These are phyloP conservation scores for Solea solea DNA, from an alignment of 2,113 vertebrate genomes.

Conservation along the genomic window DNA sequence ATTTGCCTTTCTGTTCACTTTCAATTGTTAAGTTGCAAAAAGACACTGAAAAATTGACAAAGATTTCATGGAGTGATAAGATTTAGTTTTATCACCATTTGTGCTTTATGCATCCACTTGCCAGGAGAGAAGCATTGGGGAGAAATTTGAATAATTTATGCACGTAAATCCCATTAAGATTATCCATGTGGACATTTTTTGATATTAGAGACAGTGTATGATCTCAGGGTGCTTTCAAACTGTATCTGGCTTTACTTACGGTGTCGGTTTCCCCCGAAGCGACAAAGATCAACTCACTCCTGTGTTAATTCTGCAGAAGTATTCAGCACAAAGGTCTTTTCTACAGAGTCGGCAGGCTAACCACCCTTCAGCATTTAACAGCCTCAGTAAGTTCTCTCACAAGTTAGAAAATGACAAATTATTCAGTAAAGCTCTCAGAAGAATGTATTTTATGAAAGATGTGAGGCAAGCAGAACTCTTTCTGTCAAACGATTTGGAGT, in stretches of 20 bases:
- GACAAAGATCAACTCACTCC: slow-evolving; percentile 75
- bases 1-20: slow-evolving; percentile 24
- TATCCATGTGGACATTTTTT: slow-evolving; percentile 77
- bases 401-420: slow-evolving; percentile 48
- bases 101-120: slow-evolving; percentile 41
- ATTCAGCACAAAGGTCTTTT: slow-evolving; percentile 46
- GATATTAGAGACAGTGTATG: slow-evolving; percentile 78
- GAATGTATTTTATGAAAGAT: slow-evolving; percentile 13
- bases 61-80: slow-evolving; percentile 44
- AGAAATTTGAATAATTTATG: slow-evolving; percentile 77
- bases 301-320: slow-evolving; percentile 68
- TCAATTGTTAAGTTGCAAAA: slow-evolving; percentile 38
- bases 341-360: slow-evolving; percentile 27
- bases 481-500: slow-evolving; percentile 54
- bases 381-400: slow-evolving; percentile 30
- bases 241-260: slow-evolving; percentile 59
- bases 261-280: slow-evolving; percentile 77
- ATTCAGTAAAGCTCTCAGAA: slow-evolving; percentile 35
- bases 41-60: background rate
- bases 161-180: slow-evolving; percentile 75
- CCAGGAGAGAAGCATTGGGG: slow-evolving; percentile 57
- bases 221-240: slow-evolving; percentile 73
- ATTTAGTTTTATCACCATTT: slow-evolving; percentile 50
- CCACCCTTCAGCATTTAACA: slow-evolving; percentile 33
- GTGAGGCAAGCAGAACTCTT: slow-evolving; percentile 17